Conservation (phyloP, 2,113 vertebrate genomes). For the Oncorhynchus keta region DNA sequence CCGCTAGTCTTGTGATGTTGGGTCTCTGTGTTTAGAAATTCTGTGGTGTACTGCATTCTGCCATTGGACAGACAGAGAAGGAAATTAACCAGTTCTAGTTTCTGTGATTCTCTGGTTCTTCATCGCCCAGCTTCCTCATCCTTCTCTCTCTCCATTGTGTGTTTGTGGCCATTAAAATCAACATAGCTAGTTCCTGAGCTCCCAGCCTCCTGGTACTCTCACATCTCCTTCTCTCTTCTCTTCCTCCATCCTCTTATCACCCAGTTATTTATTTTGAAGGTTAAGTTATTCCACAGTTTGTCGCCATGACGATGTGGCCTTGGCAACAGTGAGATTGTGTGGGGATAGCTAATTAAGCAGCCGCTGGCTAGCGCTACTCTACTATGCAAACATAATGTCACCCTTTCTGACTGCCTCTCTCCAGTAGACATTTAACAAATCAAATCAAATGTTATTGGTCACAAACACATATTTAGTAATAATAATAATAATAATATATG, state of each 20-base stretch:
- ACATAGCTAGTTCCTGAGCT: too few relatives aligned
- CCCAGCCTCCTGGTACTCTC: too few relatives aligned
- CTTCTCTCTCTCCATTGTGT: not conserved
- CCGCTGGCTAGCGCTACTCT: not conserved
- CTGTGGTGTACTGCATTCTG: too few relatives aligned
- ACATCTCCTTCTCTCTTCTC: not conserved
- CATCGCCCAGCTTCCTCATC: not conserved
- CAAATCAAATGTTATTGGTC: too few relatives aligned
- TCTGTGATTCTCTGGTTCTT: not conserved
- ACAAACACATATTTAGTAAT: too few relatives aligned
- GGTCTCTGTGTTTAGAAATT: too few relatives aligned
- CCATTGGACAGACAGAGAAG: too few relatives aligned
- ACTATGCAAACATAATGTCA: not conserved
- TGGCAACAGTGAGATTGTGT: not conserved
- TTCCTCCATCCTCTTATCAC: not conserved
- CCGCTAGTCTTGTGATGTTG: too few relatives aligned
- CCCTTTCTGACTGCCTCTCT: not conserved
- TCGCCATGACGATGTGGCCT: slow-evolving; percentile 14
- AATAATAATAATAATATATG: too few relatives aligned
- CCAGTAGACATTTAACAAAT: not conserved
- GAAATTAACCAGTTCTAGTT: not conserved
- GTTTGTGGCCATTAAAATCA: too few relatives aligned
- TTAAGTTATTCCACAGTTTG: slow-evolving; percentile 35
- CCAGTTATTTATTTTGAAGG: slow-evolving; percentile 22
- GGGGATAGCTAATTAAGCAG: not conserved